Percentiles rank a stretch among this genome's conserved stretches.
phyloP scores from a whole-genome alignment of 2,113 vertebrate species.

The Blennius ocellaris region DNA sequence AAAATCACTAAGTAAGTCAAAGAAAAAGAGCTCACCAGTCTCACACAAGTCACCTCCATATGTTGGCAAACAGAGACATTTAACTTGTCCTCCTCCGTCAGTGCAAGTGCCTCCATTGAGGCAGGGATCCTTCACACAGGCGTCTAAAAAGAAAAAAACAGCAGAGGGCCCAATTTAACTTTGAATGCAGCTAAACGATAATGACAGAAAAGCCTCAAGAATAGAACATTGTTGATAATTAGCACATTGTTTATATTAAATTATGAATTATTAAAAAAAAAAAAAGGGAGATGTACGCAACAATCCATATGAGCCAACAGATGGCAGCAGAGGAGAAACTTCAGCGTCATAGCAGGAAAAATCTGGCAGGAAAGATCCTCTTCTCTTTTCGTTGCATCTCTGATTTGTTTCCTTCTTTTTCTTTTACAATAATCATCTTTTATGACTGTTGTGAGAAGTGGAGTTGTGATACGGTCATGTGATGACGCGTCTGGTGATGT shows the following conservation, averaged over 20 bases:
- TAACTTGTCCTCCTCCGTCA: slow-evolving; percentile 67
- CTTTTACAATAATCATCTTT: neutral
- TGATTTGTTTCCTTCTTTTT: neutral
- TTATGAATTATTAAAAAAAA: too few relatives aligned
- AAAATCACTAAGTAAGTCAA: neutral
- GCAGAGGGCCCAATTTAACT: slow-evolving; percentile 19
- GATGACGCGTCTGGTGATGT: too few relatives aligned
- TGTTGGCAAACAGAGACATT: slow-evolving; percentile 92
- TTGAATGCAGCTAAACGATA: too few relatives aligned
- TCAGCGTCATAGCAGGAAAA: neutral
- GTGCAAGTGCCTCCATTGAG: slow-evolving; percentile 94
- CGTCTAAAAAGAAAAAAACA: slow-evolving; percentile 88
- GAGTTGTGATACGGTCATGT: neutral
- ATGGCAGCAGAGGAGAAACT: slow-evolving; percentile 56
- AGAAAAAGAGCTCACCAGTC: slow-evolving; percentile 76
- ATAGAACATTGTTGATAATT: neutral
- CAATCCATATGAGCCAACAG: slow-evolving; percentile 29
- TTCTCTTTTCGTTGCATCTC: neutral
- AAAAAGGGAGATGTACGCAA: neutral
- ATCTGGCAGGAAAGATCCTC: too few relatives aligned
- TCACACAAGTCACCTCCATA: slow-evolving; percentile 91
- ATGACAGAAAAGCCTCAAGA: too few relatives aligned
- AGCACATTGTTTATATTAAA: neutral
- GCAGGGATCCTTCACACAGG: slow-evolving; percentile 89
- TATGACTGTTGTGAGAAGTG: neutral